Base-by-base conservation (phyloP, 1,140 invertebrate genomes). In the Drosophila watanabei region DNA sequence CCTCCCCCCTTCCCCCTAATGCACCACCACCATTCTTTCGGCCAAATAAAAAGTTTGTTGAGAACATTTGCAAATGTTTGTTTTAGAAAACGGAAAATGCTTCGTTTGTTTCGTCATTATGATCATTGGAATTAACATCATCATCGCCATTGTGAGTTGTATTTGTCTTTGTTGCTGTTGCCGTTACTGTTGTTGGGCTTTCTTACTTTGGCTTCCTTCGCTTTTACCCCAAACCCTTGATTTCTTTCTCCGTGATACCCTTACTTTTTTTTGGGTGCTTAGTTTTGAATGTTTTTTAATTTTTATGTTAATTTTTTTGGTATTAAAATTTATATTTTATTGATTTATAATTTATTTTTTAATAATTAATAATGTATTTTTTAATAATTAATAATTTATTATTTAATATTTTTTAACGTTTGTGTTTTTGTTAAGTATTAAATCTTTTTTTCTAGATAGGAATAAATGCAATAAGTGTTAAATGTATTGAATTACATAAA, bases 51-150 rank as follows among this genome's bases (percentile, higher is more conserved):
- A 89, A 89, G 85, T 89, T 89, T 89, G 85, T 85, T 89, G 81
- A 89, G 85, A 89, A 89, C 86, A 89, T 89, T 85, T 56, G 86
- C 81, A 89, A 89, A 89, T 89, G 85, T 89, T 89, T 89, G 85
- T 89, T 89, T 89, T 85, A 89, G 85, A 88, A 75, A 81, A 84
- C 72, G 61, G 77, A 79, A 86, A 82, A 87, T 87, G 80, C 84
- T 73, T 87, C 83, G 83, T 70, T 87, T 87, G 66, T 69, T 80
- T 89, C 85, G 49, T 89, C 73, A 82, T 82, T 61, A 79, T 59
- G 33, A 58, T 57, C 65, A 49, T 58, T 48, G 30, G 30, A 72
- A 72, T 72, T 49, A 71, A 71, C 51, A 48, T 66, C 56, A 65
- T 65, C 63, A 59, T 76, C 59, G 30, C 39, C 58, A 60, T 57